Percentiles rank a stretch among this genome's conserved stretches.
Conservation (phyloP, 35 echinoderm and acorn worm genomes). For the Nesometra sesokonis region DNA sequence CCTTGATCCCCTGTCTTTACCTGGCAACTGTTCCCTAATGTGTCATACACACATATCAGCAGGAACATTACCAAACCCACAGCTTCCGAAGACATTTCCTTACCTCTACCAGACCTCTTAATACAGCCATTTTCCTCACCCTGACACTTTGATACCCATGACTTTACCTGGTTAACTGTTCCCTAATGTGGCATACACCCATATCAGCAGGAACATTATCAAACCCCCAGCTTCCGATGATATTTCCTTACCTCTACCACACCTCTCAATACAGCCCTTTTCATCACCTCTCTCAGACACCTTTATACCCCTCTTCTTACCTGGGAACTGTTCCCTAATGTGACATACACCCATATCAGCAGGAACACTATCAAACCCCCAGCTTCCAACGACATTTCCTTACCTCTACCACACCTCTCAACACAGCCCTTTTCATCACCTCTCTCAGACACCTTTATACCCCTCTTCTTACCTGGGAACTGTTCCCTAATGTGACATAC, state of each 20-base stretch:
- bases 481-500: constrained; percentile 56
- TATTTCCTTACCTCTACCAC: too few relatives aligned
- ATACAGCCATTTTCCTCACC: too few relatives aligned
- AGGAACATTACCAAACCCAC: constrained; percentile 88
- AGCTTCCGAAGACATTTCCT: constrained; percentile 63
- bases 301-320: too few relatives aligned
- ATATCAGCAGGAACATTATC: constrained; percentile 89
- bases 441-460: too few relatives aligned
- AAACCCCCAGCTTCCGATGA: constrained; percentile 76
- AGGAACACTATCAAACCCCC: constrained; percentile 91
- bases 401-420: too few relatives aligned
- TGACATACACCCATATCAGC: constrained; percentile 75
- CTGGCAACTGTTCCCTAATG: constrained; percentile 71
- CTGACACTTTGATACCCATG: too few relatives aligned
- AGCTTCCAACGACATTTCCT: constrained; percentile 50
- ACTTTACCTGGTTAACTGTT: constrained; percentile 81
- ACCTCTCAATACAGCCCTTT: too few relatives aligned
- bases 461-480: constrained; percentile 62
- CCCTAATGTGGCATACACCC: constrained; percentile 51
- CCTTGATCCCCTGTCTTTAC: too few relatives aligned
- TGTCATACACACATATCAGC: constrained; percentile 73
- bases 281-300: too few relatives aligned
- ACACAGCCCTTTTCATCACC: too few relatives aligned
- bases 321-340: constrained; percentile 68
- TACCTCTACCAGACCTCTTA: too few relatives aligned